phyloP scores from a whole-genome alignment of 2,797 vertebrate species.

The Alcedo quadribrachys region DNA sequence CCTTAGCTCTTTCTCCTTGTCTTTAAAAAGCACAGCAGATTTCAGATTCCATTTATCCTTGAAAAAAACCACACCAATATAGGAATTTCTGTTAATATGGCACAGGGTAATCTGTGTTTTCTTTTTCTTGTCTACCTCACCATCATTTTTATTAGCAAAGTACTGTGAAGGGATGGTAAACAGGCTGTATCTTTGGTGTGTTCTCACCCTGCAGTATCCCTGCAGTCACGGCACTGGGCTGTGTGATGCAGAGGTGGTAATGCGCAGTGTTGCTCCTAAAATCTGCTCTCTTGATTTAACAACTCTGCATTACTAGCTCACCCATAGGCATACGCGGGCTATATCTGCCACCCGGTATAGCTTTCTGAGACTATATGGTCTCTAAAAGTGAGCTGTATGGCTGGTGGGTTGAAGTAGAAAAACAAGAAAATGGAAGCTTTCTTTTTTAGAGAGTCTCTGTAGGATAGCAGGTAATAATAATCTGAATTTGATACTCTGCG shows the following conservation, averaged over 20 bases:
- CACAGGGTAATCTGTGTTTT: not conserved
- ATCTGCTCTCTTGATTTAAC: slow-evolving; percentile 44
- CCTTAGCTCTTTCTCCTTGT: not conserved
- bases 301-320: slow-evolving; percentile 42
- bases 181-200: not conserved
- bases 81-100: not conserved
- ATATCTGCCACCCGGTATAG: not conserved
- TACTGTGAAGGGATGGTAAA: not conserved
- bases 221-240: slow-evolving; percentile 21
- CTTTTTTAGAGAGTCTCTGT: slow-evolving; percentile 16
- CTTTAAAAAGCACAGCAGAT: not conserved
- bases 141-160: not conserved
- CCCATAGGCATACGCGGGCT: not conserved
- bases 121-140: not conserved
- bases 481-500: slow-evolving; percentile 14
- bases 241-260: slow-evolving; percentile 50
- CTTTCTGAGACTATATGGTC: not conserved
- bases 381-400: not conserved
- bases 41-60: not conserved
- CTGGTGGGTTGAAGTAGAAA: slow-evolving; percentile 17
- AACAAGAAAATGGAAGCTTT: slow-evolving; percentile 5
- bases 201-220: slow-evolving; percentile 38
- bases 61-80: not conserved
- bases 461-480: slow-evolving; percentile 11
- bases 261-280: slow-evolving; percentile 22